Base-by-base conservation (phyloP, 30 jellyfish, hydroid and myxozoan species). In the Aurelia sp. region DNA sequence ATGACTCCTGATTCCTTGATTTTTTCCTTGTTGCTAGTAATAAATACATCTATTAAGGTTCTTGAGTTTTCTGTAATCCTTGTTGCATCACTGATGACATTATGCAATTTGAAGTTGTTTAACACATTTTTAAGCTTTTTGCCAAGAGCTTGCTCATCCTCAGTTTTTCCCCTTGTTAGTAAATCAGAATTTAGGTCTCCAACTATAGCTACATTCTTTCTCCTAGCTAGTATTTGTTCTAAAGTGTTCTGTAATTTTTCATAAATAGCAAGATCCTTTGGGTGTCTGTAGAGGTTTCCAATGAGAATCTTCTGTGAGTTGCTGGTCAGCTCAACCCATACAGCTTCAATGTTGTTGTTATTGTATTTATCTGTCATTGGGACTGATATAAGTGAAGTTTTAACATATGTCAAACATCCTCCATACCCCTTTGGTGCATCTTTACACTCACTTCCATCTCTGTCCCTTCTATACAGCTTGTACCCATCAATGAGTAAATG, bases 1-100 rank as follows among this genome's bases (percentile, higher is more conserved):
- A 58, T 58, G 67, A 58, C 67, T 58, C 27, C 67, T 58, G 67
- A 58, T 58, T 58, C 67, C 67, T 58, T 58, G 67, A 58, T 4
- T 58, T 15, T 58, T 58, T 58, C 67, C 67, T 58, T 58, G 67
- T 58, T 58, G 67, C 67, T 58, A 58, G 22, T 58, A 58, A 58
- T 58, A 58, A 4, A 58, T 58, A 58, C 67, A 58, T 58, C 67
- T 58, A 58, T 58, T 58, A 20, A 58, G 67, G 67, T 20, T 1
- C 67, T 58, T 4, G 67, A 58, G 67, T 58, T 58, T 53, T 58
- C 67, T 58, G 67, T 58, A 58, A 58, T 58, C 4, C 67, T 58
- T 58, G 67, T 58, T 58, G 67, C 67, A 0, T 58, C 67, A 58
- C 67, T 58, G 67, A 58, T 4, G 4, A 58, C 67, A 4, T 15